These are phyloP conservation scores for Epinephelus cyanopodus DNA, from an alignment of 2,113 vertebrate species.

Conservation along the genomic window DNA sequence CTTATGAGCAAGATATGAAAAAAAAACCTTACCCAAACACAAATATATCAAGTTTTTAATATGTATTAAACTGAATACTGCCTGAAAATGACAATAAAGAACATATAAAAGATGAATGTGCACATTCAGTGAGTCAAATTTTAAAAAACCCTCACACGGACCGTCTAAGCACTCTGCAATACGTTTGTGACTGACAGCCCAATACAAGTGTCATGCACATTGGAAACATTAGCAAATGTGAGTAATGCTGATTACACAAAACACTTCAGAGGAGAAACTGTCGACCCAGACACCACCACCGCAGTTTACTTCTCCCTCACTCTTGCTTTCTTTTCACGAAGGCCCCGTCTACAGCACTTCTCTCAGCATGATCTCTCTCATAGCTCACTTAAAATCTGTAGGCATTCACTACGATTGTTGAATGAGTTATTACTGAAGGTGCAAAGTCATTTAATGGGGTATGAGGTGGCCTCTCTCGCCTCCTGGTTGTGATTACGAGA, in stretches of 20 bases:
- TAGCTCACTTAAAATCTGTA: background rate
- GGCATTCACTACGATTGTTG: background rate
- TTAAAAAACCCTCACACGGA: background rate
- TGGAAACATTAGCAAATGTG: conserved; percentile 45
- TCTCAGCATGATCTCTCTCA: background rate
- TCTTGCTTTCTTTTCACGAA: background rate
- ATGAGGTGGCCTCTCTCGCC: conserved; percentile 21
- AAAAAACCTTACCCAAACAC: background rate
- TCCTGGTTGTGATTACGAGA: conserved; percentile 52
- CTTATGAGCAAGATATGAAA: background rate
- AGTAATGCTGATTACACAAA: conserved; percentile 46
- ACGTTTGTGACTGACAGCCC: conserved; percentile 4
- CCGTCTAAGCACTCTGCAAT: background rate
- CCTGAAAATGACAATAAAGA: too few species aligned
- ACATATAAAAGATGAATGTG: too few species aligned
- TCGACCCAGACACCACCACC: background rate
- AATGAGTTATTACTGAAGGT: conserved; percentile 32
- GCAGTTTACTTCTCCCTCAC: too few species aligned
- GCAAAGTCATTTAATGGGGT: conserved; percentile 43
- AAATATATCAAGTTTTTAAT: too few species aligned
- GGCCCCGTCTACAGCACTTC: background rate
- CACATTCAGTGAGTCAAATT: background rate
- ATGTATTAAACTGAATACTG: too few species aligned
- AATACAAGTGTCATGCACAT: background rate
- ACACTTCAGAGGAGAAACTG: conserved; percentile 13